Conservation (phyloP, 2,113 vertebrate species). For the Mustelus asterias region DNA sequence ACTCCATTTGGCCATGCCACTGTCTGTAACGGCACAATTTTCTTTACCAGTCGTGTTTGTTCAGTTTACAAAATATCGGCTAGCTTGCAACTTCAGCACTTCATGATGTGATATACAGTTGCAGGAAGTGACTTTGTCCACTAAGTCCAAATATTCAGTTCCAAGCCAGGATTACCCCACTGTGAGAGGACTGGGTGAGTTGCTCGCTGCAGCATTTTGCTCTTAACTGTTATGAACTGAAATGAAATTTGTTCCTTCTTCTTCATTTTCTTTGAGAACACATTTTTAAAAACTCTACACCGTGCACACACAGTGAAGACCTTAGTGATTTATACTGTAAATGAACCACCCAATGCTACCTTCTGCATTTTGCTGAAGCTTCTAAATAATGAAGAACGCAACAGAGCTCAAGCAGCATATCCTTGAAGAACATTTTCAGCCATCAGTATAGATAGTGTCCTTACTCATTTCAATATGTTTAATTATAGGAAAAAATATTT, state of each 20-base stretch:
- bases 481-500: too few species aligned
- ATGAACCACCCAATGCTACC: too few species aligned
- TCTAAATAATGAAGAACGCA: too few species aligned
- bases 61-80: not conserved
- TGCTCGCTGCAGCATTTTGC: not conserved
- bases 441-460: too few species aligned
- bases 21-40: not conserved
- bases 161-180: not conserved
- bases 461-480: too few species aligned
- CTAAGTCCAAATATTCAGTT: not conserved
- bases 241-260: not conserved
- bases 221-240: not conserved
- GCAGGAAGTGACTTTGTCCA: not conserved
- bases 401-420: too few species aligned
- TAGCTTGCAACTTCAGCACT: not conserved
- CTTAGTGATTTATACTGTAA: too few species aligned
- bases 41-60: not conserved
- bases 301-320: too few species aligned
- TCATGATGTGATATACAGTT: not conserved
- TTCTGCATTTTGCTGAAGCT: too few species aligned
- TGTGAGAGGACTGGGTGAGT: not conserved
- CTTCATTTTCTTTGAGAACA: not conserved
- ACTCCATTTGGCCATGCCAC: not conserved
- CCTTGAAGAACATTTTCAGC: too few species aligned
- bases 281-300: too few species aligned